phyloP scores from a whole-genome alignment of 2,113 vertebrate genomes.

The Sarotherodon lohbergeri region DNA sequence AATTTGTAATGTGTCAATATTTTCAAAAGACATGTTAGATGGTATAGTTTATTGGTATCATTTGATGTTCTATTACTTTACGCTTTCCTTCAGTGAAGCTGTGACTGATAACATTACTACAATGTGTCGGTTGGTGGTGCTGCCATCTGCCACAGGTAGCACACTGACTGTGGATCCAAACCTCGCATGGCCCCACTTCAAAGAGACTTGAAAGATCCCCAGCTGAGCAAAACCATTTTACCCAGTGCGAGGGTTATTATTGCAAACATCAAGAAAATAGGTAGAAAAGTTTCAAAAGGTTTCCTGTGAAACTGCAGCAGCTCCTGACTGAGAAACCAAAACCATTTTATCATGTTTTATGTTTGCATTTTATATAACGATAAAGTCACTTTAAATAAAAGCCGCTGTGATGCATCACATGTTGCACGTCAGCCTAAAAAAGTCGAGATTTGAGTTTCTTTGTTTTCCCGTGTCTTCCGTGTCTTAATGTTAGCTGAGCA shows the following conservation, averaged over 20 bases:
- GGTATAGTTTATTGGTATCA: background rate
- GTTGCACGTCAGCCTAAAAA: background rate
- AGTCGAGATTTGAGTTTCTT: fast-evolving
- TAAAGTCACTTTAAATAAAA: background rate
- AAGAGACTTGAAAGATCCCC: background rate
- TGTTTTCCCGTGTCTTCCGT: fast-evolving
- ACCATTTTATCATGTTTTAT: background rate
- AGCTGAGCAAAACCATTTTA: background rate
- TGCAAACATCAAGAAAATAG: background rate
- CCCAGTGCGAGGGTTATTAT: background rate
- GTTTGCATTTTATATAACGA: background rate
- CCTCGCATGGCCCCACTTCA: background rate
- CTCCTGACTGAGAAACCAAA: background rate
- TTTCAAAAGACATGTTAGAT: background rate
- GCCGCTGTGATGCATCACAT: background rate
- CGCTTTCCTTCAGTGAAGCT: background rate
- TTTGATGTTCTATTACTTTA: background rate
- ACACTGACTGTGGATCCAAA: background rate
- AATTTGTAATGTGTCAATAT: background rate
- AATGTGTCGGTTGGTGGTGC: background rate
- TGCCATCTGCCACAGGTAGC: background rate
- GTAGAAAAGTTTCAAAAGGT: background rate
- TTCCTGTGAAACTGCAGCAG: background rate
- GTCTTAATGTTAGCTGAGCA: background rate
- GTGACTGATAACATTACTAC: background rate